These are phyloP conservation scores for Noctua fimbriata DNA, from an alignment of 2,888 invertebrate genomes.

Conservation along the genomic window DNA sequence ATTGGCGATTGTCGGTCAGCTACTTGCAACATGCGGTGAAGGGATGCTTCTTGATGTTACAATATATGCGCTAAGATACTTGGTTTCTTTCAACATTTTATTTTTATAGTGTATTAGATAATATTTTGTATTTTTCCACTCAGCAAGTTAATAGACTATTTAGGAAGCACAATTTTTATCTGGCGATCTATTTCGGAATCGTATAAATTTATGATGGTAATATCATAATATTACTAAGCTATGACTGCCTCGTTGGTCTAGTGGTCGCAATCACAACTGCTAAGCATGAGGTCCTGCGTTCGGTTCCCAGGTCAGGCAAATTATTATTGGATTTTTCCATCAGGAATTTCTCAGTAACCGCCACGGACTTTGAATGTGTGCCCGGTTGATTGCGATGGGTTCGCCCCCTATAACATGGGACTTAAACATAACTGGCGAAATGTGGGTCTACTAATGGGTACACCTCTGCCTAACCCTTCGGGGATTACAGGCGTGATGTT, in stretches of 20 bases:
- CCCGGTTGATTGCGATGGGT: neutral
- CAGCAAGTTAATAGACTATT: slow-evolving; percentile 1
- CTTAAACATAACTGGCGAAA: too few species aligned
- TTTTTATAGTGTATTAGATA: slow-evolving; percentile 23
- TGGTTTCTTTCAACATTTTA: slow-evolving; percentile 32
- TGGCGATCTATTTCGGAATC: neutral
- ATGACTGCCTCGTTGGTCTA: neutral
- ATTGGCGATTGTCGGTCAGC: slow-evolving; percentile 51
- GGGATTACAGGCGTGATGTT: neutral
- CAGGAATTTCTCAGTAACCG: neutral
- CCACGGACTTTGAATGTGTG: neutral
- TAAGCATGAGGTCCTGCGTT: neutral
- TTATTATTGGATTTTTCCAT: neutral
- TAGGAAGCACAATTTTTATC: slow-evolving; percentile 1
- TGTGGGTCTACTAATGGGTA: too few species aligned
- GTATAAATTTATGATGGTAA: neutral
- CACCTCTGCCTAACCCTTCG: neutral
- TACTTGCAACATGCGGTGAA: slow-evolving; percentile 60
- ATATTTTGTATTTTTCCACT: neutral
- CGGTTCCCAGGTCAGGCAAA: neutral
- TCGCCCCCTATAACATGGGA: neutral
- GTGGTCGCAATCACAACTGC: neutral
- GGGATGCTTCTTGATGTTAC: slow-evolving; percentile 47
- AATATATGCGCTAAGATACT: slow-evolving; percentile 31
- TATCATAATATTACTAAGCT: neutral